Percentiles rank a stretch among this genome's conserved stretches.
Conservation (phyloP, 1,140 invertebrate genomes). For the Vanessa tameamea region DNA sequence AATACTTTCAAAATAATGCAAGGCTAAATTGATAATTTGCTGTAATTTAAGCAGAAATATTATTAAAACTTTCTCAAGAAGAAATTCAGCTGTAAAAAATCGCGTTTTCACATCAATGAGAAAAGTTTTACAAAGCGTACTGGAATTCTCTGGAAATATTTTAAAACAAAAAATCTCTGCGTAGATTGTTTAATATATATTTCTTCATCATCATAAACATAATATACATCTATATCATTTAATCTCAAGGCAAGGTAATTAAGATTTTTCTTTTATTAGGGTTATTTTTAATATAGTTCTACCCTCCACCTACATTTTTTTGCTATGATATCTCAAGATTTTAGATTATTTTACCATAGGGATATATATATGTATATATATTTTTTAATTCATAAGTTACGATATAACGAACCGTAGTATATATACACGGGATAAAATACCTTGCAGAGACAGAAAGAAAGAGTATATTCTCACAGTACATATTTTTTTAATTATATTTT, state of each 20-base stretch:
- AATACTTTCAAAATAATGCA: not conserved
- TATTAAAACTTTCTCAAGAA: conserved; percentile 28
- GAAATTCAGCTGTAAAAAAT: conserved; percentile 28
- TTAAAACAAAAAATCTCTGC: conserved; percentile 11
- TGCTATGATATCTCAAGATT: no score
- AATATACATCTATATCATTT: not conserved
- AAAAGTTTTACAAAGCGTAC: conserved; percentile 48
- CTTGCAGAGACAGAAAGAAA: no score
- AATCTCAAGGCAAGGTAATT: no score
- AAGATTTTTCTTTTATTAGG: no score
- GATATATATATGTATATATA: no score
- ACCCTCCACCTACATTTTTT: no score
- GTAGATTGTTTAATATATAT: not conserved
- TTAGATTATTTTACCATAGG: no score
- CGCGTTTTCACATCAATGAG: conserved; percentile 42
- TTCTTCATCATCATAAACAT: not conserved
- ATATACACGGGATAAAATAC: no score
- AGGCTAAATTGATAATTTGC: not conserved
- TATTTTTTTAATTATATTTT: no score
- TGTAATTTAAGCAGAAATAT: conserved; percentile 31
- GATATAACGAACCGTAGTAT: no score
- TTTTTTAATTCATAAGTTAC: no score
- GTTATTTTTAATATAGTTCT: not conserved
- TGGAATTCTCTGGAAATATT: conserved; percentile 36
- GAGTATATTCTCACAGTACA: no score